phyloP scores from a whole-genome alignment of 2,113 vertebrate genomes.

The Tragelaphus strepsiceros region DNA sequence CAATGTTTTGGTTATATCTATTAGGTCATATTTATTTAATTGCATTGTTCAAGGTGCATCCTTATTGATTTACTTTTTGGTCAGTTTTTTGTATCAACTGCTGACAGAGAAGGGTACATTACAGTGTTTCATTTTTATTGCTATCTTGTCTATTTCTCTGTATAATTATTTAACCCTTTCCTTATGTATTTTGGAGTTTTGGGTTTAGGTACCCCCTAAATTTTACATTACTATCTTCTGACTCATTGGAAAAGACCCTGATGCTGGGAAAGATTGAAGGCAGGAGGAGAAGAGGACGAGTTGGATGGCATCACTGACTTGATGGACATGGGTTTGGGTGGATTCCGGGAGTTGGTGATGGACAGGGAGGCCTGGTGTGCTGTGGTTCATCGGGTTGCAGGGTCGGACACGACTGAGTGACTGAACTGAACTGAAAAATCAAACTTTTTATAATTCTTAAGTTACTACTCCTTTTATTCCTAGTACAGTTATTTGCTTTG shows the following conservation, averaged over 20 bases:
- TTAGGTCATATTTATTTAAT: neutral
- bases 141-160: neutral
- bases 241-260: neutral
- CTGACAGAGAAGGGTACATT: neutral
- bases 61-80: neutral
- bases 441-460: slow-evolving; percentile 1
- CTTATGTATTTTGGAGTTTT: neutral
- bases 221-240: neutral
- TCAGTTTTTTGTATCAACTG: neutral
- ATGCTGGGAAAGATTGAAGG: neutral
- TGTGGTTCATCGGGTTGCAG: neutral
- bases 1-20: neutral
- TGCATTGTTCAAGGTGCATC: neutral
- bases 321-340: neutral
- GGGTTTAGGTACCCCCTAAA: neutral
- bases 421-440: neutral
- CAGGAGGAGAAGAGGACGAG: neutral
- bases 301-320: neutral
- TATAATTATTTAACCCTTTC: neutral
- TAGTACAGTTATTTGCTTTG: neutral
- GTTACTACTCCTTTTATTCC: neutral
- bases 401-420: fast-evolving
- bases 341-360: neutral
- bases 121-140: neutral
- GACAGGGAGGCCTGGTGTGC: neutral